Conservation (phyloP, 2,113 vertebrate genomes). For the Numida meleagris region DNA sequence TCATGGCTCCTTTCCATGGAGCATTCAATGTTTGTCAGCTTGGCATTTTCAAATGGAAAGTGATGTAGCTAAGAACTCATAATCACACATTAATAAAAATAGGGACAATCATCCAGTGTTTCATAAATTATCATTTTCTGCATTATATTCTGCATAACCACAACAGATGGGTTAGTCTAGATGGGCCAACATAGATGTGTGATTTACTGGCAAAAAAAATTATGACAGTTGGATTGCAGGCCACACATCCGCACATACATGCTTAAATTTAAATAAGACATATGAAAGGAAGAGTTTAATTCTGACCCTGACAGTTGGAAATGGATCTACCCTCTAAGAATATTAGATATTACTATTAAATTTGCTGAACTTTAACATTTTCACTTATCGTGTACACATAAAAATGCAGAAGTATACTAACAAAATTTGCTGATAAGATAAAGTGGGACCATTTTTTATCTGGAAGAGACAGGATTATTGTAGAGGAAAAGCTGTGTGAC, state of each 20-base stretch:
- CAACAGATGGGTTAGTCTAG: slow-evolving; percentile 48
- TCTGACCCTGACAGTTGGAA: neutral
- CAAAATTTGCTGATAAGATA: slow-evolving; percentile 55
- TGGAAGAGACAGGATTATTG: slow-evolving; percentile 51
- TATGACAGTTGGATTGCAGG: slow-evolving; percentile 16
- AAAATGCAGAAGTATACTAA: slow-evolving; percentile 11
- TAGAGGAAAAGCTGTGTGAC: slow-evolving; percentile 53
- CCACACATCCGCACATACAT: neutral
- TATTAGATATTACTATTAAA: neutral
- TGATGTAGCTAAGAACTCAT: neutral
- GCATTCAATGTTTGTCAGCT: neutral
- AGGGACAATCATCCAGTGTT: neutral
- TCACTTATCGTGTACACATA: slow-evolving; percentile 11
- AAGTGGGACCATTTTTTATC: slow-evolving; percentile 26
- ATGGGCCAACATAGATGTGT: neutral
- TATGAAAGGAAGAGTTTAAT: neutral
- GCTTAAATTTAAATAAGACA: neutral
- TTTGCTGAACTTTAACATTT: slow-evolving; percentile 46
- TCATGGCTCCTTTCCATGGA: slow-evolving; percentile 11
- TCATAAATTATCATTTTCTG: slow-evolving; percentile 23
- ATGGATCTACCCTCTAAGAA: neutral
- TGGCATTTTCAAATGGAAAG: neutral
- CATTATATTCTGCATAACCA: neutral
- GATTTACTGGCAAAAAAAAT: slow-evolving; percentile 36
- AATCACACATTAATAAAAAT: slow-evolving; percentile 49